Evolutionary conservation across 2,113 vertebrate species (phyloP), one percentile per base, ranked within the genome.

Genomic region (Zosterops pallidus): DNA sequence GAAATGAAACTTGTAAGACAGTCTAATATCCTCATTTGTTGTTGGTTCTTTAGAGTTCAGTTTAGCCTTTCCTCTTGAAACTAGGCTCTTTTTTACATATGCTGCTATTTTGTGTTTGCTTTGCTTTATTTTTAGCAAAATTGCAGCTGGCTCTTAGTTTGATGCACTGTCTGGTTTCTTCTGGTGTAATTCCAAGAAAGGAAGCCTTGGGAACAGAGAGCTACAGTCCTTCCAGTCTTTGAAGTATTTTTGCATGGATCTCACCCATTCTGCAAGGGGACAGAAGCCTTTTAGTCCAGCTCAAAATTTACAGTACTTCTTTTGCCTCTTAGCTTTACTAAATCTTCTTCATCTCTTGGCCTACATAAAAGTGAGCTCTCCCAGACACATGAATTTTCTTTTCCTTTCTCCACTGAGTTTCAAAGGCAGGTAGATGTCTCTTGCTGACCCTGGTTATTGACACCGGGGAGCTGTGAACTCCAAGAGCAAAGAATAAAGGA

Each of bases 101-200:
- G 53, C 44, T 78, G 44, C 35, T 71, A 79, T 83, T 72, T 64
- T 52, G 26, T 86, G 47, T 91, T 89, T 65, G 15, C 12, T 72
- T 93, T 86, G 24, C 42, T 68, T 77, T 88, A 55, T 86, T 93
- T 94, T 93, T 76, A 93, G 35, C 63, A 93, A 84, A 83, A 86
- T 46, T 83, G 64, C 47, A 67, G 33, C 39, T 92, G 80, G 16
- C 68, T 93, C 41, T 76, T 85, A 33, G 37, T 87, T 95, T 2
- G 20, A 67, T 67, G 35, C 35, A 64, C 75, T 88, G 49, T 50
- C 55, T 71, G 29, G 17, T 76, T 88, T 83, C 59, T 88, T 86
- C 35, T 92, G 44, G 69, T 89, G 44, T 56, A 86, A 87, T 62
- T 92, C 56, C 69, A 85, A 44, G 46, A 60, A 91, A 90, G 44